These are phyloP conservation scores for Larimichthys crocea DNA, from an alignment of 2,113 vertebrate genomes.

Conservation along the genomic window DNA sequence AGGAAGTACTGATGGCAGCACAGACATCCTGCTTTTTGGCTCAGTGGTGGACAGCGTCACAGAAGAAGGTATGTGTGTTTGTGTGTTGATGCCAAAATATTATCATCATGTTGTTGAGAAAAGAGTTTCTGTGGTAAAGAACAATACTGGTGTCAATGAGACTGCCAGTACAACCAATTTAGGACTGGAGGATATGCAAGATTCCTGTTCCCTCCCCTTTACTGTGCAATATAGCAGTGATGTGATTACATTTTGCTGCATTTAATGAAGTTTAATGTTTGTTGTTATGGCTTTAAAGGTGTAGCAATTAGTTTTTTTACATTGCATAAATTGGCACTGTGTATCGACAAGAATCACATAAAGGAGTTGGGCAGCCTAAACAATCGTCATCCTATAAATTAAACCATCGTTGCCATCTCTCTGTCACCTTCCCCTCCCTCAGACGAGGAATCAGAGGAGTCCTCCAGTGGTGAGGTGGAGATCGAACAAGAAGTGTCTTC, in stretches of 20 bases:
- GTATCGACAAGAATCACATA: not conserved
- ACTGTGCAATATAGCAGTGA: not conserved
- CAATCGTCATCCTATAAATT: no score
- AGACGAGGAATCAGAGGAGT: slow-evolving; percentile 84
- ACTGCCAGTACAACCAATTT: not conserved
- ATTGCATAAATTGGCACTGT: not conserved
- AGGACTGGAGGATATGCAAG: not conserved
- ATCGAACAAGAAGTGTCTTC: slow-evolving; percentile 81
- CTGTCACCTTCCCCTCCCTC: not conserved
- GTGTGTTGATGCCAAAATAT: not conserved
- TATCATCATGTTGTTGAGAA: not conserved
- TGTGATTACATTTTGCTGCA: not conserved
- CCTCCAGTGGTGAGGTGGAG: slow-evolving; percentile 84
- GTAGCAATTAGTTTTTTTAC: not conserved
- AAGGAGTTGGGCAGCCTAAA: not conserved
- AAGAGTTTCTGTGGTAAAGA: not conserved
- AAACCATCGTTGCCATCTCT: not conserved
- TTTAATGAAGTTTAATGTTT: not conserved
- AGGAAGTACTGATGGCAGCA: slow-evolving; percentile 96
- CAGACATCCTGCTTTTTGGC: slow-evolving; percentile 92
- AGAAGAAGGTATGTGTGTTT: slow-evolving; percentile 88
- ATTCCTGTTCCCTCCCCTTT: not conserved
- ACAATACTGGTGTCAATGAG: not conserved
- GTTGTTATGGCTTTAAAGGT: not conserved
- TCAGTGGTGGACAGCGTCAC: slow-evolving; percentile 95